Conservation (phyloP, 2,113 vertebrate species). For the Petroica traversi region DNA sequence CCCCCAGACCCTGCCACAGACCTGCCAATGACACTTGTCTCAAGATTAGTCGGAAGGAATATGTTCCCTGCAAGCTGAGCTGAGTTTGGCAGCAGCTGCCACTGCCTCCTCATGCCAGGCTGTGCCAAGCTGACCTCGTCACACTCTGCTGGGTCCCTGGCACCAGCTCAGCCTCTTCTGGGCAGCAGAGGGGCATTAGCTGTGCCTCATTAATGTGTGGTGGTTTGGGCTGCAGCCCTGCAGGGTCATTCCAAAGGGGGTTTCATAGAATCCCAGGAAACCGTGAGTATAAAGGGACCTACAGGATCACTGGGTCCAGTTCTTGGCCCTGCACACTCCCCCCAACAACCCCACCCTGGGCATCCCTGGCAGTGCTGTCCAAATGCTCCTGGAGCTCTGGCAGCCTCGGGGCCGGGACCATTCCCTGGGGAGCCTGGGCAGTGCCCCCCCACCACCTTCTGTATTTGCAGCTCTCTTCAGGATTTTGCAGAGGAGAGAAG, state of each 20-base stretch:
- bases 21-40: background rate
- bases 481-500: background rate
- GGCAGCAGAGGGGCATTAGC: background rate
- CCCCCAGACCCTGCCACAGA: background rate
- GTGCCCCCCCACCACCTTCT: background rate
- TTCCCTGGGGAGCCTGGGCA: background rate
- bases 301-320: background rate
- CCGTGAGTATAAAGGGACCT: background rate
- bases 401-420: rapidly evolving
- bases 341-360: background rate
- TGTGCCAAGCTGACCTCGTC: background rate
- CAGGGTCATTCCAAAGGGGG: background rate
- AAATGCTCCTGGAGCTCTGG: background rate
- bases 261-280: background rate
- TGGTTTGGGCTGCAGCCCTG: background rate
- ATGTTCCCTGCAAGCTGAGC: background rate
- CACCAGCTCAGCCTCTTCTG: background rate
- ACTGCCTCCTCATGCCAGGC: background rate
- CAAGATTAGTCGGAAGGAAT: background rate
- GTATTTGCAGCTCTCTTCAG: background rate
- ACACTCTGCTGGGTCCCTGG: background rate
- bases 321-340: background rate
- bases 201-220: background rate
- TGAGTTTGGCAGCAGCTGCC: background rate
- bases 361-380: rapidly evolving